Conservation (phyloP, 2,888 invertebrate genomes). For the Lasius platythorax region DNA sequence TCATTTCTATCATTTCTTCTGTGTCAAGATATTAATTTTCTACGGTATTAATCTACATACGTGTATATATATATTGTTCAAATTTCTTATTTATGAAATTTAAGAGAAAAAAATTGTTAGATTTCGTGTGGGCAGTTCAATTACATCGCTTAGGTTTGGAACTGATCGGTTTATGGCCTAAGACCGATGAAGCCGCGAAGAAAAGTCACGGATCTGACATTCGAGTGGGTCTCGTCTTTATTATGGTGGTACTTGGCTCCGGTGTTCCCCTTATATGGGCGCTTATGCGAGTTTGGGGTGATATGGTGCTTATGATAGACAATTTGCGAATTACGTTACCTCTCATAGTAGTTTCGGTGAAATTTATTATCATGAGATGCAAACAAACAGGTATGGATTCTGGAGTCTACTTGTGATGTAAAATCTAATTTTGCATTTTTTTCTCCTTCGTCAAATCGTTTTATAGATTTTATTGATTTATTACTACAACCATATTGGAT, state of each 20-base stretch:
- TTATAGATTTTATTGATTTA: background rate
- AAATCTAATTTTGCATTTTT: background rate
- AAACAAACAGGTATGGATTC: slow-evolving; percentile 48
- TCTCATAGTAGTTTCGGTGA: slow-evolving; percentile 28
- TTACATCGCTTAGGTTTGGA: slow-evolving; percentile 35
- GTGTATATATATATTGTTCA: background rate
- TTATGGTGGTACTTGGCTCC: background rate
- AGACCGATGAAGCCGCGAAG: background rate
- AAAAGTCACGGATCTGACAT: background rate
- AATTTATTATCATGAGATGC: slow-evolving; percentile 32
- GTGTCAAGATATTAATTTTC: background rate
- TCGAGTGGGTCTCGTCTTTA: background rate
- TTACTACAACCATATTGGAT: background rate
- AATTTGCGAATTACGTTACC: slow-evolving; percentile 51
- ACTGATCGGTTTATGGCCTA: slow-evolving; percentile 56
- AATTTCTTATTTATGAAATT: background rate
- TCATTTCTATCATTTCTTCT: background rate
- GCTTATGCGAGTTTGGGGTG: slow-evolving; percentile 18
- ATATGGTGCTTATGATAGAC: slow-evolving; percentile 36
- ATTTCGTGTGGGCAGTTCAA: slow-evolving; percentile 55
- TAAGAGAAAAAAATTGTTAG: slow-evolving; percentile 23
- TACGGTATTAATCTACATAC: background rate
- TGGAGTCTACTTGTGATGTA: background rate
- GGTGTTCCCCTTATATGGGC: slow-evolving; percentile 14
- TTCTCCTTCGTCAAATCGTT: background rate